Evolutionary conservation across 92 coral and sea anemone species (phyloP).

Genomic region (Hydrozoanthus gracilis): DNA sequence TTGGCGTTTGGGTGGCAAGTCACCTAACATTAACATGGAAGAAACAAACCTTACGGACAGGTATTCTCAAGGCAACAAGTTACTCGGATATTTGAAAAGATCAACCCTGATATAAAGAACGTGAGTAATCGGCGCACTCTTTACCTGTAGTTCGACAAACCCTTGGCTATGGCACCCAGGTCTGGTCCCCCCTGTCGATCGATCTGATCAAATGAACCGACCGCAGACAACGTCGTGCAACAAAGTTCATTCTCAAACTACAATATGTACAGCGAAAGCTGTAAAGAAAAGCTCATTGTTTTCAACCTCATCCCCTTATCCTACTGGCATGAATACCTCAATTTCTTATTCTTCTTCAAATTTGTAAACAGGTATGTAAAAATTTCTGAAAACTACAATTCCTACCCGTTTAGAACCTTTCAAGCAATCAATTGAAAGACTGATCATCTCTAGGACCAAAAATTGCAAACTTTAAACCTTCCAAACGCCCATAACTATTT

Average conservation of each 20-base stretch:
- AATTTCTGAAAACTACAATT: conserved; percentile 9
- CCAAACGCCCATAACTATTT: no score
- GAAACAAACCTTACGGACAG: conserved; percentile 10
- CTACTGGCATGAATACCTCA: background rate
- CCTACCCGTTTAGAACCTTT: background rate
- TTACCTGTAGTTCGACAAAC: conserved; percentile 6
- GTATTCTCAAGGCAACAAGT: conserved; percentile 16
- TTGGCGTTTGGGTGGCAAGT: conserved; percentile 13
- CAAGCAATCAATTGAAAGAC: background rate
- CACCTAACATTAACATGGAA: background rate
- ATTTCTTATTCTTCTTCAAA: no score
- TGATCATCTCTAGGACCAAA: conserved; percentile 9
- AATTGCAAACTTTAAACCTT: background rate
- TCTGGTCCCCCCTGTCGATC: conserved; percentile 11
- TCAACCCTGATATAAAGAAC: background rate
- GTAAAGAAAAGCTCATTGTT: conserved; percentile 16
- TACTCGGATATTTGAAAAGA: conserved; percentile 10
- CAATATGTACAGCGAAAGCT: conserved; percentile 23
- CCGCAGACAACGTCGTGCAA: conserved; percentile 4
- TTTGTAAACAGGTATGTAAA: background rate
- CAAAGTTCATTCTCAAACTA: background rate
- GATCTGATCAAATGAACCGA: conserved; percentile 1
- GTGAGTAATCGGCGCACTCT: conserved; percentile 18
- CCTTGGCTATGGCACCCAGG: conserved; percentile 13
- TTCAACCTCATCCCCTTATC: conserved; percentile 5